phyloP scores from a whole-genome alignment of 2,797 vertebrate genomes.

The Antrozous pallidus region DNA sequence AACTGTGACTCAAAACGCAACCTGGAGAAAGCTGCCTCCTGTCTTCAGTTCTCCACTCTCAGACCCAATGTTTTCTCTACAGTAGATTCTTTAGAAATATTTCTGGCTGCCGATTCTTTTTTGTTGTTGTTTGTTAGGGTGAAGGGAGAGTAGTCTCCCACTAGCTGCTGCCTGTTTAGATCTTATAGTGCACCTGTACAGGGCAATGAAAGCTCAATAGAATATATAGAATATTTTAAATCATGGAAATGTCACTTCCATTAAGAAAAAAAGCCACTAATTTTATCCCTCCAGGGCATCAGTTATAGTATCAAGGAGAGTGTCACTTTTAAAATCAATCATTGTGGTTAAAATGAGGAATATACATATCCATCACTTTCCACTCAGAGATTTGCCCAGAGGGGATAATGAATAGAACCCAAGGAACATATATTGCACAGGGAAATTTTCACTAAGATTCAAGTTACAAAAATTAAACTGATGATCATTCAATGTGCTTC shows the following conservation, averaged over 20 bases:
- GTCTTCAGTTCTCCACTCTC: neutral
- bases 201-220: neutral
- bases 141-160: neutral
- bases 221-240: neutral
- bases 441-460: conserved; percentile 60
- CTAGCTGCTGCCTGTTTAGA: neutral
- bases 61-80: neutral
- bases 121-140: neutral
- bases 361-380: neutral
- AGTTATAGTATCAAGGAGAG: conserved; percentile 59
- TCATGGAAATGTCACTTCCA: conserved; percentile 70
- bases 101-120: neutral
- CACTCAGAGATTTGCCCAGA: conserved; percentile 61
- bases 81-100: neutral
- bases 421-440: conserved; percentile 14
- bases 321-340: conserved; percentile 69
- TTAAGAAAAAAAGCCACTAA: conserved; percentile 68
- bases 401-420: conserved; percentile 69
- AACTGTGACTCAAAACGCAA: rapidly evolving
- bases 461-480: conserved; percentile 63
- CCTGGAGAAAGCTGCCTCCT: neutral
- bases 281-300: conserved; percentile 51
- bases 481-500: conserved; percentile 20
- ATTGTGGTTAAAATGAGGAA: conserved; percentile 52
- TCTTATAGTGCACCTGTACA: neutral